A percentile compares a stretch with the other conserved stretches of the same genome.
phyloP scores from a whole-genome alignment of 2,888 invertebrate genomes.

The Automeris io region DNA sequence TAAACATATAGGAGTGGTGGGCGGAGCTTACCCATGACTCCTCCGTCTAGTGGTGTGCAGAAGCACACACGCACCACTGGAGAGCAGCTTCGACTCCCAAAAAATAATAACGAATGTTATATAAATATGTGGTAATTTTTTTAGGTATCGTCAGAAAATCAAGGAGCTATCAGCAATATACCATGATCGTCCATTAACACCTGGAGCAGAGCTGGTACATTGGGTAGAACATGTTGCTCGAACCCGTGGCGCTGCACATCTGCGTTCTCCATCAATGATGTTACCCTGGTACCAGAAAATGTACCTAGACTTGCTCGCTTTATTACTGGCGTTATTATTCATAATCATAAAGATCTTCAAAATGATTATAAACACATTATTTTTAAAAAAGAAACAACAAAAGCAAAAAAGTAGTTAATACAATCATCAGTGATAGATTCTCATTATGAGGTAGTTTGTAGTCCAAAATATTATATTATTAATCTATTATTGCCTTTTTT shows the following conservation, averaged over 20 bases:
- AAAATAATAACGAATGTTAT: no score
- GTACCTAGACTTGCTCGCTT: conserved; percentile 35
- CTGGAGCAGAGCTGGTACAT: conserved; percentile 34
- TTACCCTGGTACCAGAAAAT: conserved; percentile 40
- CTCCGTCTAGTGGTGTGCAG: no score
- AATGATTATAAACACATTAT: neutral
- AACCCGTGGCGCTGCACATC: conserved; percentile 39
- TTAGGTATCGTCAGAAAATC: conserved; percentile 34
- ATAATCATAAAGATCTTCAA: neutral
- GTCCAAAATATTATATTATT: no score
- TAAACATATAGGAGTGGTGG: no score
- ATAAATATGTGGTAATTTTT: conserved; percentile 9
- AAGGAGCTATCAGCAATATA: conserved; percentile 38
- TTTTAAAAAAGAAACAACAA: neutral
- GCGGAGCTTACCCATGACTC: no score
- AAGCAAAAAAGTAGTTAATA: conserved; percentile 1
- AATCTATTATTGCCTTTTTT: no score
- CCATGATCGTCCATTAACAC: conserved; percentile 34
- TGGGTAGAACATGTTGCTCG: conserved; percentile 46
- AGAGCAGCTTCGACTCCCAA: no score
- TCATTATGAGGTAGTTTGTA: no score
- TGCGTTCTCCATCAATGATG: conserved; percentile 36
- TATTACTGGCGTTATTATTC: conserved; percentile 2
- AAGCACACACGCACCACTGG: no score
- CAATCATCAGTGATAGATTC: no score